Conservation (phyloP, 1,140 invertebrate genomes). For the Matsumurasca onukii region DNA sequence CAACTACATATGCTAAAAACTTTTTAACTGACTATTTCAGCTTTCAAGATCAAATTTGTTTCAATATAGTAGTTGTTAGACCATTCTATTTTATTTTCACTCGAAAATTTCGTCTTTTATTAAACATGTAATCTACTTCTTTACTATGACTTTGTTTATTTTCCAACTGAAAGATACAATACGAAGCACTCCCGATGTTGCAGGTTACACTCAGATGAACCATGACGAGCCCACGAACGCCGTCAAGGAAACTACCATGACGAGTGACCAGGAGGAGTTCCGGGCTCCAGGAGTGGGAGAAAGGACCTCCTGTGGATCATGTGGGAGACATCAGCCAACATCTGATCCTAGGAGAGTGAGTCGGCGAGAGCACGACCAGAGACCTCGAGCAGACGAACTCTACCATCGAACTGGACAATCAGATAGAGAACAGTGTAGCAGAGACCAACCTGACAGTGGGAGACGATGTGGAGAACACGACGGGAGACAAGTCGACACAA, state of each 20-base stretch:
- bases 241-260: conserved; percentile 35
- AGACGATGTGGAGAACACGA: conserved; percentile 16
- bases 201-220: conserved; percentile 40
- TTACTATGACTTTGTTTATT: too few relatives aligned
- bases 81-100: too few relatives aligned
- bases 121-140: too few relatives aligned
- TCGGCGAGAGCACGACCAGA: background rate
- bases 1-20: too few relatives aligned
- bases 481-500: background rate
- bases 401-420: background rate
- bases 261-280: conserved; percentile 26
- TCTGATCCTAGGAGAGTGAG: conserved; percentile 13
- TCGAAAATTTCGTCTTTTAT: too few relatives aligned
- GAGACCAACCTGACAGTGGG: background rate
- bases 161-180: too few relatives aligned
- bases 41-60: too few relatives aligned
- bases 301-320: conserved; percentile 31
- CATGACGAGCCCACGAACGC: conserved; percentile 40
- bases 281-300: conserved; percentile 24
- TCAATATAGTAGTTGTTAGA: too few relatives aligned
- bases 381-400: conserved; percentile 4
- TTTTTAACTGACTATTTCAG: too few relatives aligned
- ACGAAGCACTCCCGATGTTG: too few relatives aligned
- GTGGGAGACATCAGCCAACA: conserved; percentile 17
- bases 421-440: conserved; percentile 13